Evolutionary conservation across 2,888 invertebrate genomes (phyloP).

Genomic region (Idaea dimidiata): DNA sequence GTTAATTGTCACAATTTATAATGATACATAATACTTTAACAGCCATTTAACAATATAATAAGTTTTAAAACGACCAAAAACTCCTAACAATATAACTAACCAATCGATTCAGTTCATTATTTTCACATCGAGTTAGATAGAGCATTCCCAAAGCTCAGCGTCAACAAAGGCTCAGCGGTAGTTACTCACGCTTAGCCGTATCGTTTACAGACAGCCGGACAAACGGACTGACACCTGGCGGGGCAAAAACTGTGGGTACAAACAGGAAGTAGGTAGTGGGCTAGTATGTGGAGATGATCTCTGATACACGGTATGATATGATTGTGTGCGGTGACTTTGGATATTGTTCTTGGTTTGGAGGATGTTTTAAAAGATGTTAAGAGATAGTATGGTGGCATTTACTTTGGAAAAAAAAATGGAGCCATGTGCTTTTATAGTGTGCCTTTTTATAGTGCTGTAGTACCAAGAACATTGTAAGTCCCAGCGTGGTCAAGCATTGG

Average conservation of each 20-base stretch:
- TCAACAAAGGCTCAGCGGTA: not conserved
- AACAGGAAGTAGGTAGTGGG: constrained; percentile 17
- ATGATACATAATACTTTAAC: too few relatives aligned
- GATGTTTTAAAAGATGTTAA: not conserved
- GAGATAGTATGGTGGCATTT: not conserved
- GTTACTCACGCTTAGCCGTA: constrained; percentile 9
- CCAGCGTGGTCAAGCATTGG: not conserved
- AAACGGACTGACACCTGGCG: constrained; percentile 35
- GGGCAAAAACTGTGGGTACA: constrained; percentile 27
- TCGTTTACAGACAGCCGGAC: constrained; percentile 25
- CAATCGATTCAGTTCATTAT: not conserved
- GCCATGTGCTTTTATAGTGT: too few relatives aligned
- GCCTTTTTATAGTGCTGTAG: too few relatives aligned
- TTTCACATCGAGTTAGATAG: not conserved
- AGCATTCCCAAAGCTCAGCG: not conserved
- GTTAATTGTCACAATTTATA: too few relatives aligned
- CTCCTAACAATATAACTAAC: not conserved
- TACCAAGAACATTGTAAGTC: too few relatives aligned
- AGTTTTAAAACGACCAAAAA: not conserved
- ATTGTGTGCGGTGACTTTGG: constrained; percentile 5
- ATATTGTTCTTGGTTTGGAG: constrained; percentile 7
- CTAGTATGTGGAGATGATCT: constrained; percentile 9
- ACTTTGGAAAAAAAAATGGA: too few relatives aligned
- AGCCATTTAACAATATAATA: too few relatives aligned
- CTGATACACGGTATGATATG: constrained; percentile 9